phyloP scores from a whole-genome alignment of 1,140 invertebrate genomes.

The Pseudomyrmex concolor region DNA sequence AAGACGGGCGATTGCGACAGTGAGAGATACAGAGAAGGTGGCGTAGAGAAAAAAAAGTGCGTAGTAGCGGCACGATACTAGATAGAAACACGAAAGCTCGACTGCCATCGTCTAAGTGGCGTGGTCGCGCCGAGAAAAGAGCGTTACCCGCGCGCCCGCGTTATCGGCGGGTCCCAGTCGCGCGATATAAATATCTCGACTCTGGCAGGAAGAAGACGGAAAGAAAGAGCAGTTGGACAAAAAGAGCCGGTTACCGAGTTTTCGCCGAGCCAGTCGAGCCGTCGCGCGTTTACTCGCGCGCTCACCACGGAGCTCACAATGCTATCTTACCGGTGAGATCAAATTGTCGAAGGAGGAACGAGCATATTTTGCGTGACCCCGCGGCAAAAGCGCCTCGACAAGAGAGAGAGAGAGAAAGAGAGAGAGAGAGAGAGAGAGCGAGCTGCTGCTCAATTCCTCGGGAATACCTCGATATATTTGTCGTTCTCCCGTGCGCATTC shows the following conservation, averaged over 20 bases:
- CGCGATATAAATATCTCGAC: constrained; percentile 70
- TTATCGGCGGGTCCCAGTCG: constrained; percentile 66
- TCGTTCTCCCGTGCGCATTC: constrained; percentile 72
- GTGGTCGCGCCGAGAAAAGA: constrained; percentile 53
- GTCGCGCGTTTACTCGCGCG: constrained; percentile 45
- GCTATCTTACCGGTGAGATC: constrained; percentile 81
- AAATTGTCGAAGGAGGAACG: constrained; percentile 83
- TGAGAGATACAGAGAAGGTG: not conserved
- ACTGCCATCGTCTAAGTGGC: constrained; percentile 62
- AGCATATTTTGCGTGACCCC: constrained; percentile 83
- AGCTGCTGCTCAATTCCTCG: constrained; percentile 80
- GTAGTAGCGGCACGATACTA: constrained; percentile 39
- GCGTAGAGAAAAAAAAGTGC: not conserved
- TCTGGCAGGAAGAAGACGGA: constrained; percentile 22
- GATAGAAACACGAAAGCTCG: constrained; percentile 69
- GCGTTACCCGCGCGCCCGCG: constrained; percentile 18
- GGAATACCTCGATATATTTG: constrained; percentile 84
- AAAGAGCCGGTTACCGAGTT: constrained; percentile 23
- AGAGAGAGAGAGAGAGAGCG: constrained; percentile 52
- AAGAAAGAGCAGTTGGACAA: not conserved
- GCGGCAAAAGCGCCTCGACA: constrained; percentile 73
- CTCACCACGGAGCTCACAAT: constrained; percentile 78
- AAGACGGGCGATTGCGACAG: not conserved
- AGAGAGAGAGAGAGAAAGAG: not conserved
- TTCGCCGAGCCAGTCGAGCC: constrained; percentile 14